phyloP scores from a whole-genome alignment of 2,797 vertebrate species.

The Malurus leucopterus region DNA sequence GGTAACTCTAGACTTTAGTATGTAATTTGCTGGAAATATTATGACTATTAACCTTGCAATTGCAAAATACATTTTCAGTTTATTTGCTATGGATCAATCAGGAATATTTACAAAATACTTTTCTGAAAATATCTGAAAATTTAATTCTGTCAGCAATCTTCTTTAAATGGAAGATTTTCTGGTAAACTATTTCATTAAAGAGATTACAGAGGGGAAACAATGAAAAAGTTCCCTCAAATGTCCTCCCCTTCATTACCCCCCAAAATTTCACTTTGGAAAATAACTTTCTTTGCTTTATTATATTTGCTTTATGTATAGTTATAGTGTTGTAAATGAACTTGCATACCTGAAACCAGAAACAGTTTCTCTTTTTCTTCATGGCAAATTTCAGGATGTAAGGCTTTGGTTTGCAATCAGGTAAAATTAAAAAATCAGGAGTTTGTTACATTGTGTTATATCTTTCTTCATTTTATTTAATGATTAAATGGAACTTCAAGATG shows the following conservation, averaged over 20 bases:
- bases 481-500: background rate
- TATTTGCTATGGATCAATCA: background rate
- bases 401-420: background rate
- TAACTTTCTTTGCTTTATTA: background rate
- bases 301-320: background rate
- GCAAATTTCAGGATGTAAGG: background rate
- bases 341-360: background rate
- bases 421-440: background rate
- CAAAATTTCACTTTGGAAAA: background rate
- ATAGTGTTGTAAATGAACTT: background rate
- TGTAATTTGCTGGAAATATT: background rate
- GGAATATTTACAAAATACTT: background rate
- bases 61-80: background rate
- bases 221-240: background rate
- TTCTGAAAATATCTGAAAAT: background rate
- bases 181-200: background rate
- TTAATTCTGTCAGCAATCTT: background rate
- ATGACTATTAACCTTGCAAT: background rate
- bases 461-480: background rate
- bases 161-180: background rate
- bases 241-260: accelerated
- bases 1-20: background rate
- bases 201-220: background rate
- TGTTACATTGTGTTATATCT: background rate
- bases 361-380: background rate